Evolutionary conservation across 2,797 vertebrate genomes (phyloP).

Genomic region (Bovichtus variegatus): DNA sequence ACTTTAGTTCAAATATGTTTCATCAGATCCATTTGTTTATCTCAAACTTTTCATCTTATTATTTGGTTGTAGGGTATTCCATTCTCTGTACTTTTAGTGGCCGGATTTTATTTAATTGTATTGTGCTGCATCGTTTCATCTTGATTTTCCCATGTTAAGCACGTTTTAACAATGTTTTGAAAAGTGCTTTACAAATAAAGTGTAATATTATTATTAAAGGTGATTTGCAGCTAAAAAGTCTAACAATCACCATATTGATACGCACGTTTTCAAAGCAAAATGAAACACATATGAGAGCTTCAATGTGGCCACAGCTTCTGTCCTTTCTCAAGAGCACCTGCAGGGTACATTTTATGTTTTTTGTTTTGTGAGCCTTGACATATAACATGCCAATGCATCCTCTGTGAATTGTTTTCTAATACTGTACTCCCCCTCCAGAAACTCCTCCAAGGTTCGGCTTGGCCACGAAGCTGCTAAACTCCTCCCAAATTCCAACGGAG

Average conservation of each 20-base stretch:
- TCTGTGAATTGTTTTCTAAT: slow-evolving; percentile 24
- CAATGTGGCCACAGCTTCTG: background rate
- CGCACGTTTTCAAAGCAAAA: background rate
- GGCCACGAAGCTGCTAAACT: slow-evolving; percentile 24
- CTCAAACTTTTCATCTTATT: background rate
- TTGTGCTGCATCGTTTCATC: background rate
- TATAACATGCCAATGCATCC: slow-evolving; percentile 1
- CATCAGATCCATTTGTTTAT: background rate
- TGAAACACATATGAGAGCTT: background rate
- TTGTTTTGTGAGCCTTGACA: background rate
- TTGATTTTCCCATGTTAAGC: background rate
- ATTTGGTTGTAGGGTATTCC: background rate
- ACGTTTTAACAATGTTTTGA: background rate
- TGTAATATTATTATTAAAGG: background rate
- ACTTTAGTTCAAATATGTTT: background rate
- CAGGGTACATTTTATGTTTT: background rate
- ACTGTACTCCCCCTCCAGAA: slow-evolving; percentile 3
- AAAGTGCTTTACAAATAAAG: background rate
- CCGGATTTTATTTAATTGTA: background rate
- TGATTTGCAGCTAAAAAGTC: background rate
- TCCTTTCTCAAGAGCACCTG: background rate
- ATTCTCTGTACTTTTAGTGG: background rate
- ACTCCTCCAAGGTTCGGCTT: slow-evolving; percentile 25
- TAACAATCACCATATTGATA: background rate
- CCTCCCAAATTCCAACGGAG: slow-evolving; percentile 55